A percentile compares a stretch with the other conserved stretches of the same genome.
These are phyloP conservation scores for Myiozetetes cayanensis DNA, from an alignment of 2,113 vertebrate genomes.

Conservation along the genomic window DNA sequence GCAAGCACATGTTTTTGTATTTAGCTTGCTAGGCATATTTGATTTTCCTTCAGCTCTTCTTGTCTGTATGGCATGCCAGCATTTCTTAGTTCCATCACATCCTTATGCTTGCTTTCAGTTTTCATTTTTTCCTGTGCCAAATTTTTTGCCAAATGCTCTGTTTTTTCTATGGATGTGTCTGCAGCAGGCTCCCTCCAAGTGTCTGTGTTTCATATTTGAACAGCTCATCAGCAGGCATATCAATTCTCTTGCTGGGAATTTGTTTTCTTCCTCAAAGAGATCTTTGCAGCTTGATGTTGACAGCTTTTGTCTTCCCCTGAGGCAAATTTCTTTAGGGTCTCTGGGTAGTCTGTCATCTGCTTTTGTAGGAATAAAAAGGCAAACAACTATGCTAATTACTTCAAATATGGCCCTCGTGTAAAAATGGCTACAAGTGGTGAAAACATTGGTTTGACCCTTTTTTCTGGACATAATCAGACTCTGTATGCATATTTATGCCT, in stretches of 20 bases:
- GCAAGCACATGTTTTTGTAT: background rate
- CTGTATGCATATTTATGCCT: background rate
- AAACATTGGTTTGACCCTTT: background rate
- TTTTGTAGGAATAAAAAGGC: constrained; percentile 52
- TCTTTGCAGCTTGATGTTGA: constrained; percentile 57
- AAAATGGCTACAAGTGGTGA: background rate
- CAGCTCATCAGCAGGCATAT: constrained; percentile 17
- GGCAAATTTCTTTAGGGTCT: constrained; percentile 47
- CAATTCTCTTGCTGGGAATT: constrained; percentile 36
- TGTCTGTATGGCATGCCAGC: background rate
- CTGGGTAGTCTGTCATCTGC: constrained; percentile 37
- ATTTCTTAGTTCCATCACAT: background rate
- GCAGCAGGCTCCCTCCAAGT: background rate
- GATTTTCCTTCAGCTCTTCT: constrained; percentile 5
- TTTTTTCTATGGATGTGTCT: constrained; percentile 10
- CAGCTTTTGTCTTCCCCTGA: constrained; percentile 60
- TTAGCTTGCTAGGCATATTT: constrained; percentile 34
- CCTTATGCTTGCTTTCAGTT: constrained; percentile 39
- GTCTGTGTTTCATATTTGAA: constrained; percentile 28
- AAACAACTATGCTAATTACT: constrained; percentile 41
- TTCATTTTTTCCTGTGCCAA: constrained; percentile 9
- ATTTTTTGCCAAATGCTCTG: constrained; percentile 50
- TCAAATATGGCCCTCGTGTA: background rate
- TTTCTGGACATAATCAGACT: background rate
- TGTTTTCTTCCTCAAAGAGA: constrained; percentile 58